Base-by-base conservation (phyloP, 1,140 invertebrate genomes). In the Apis dorsata region DNA sequence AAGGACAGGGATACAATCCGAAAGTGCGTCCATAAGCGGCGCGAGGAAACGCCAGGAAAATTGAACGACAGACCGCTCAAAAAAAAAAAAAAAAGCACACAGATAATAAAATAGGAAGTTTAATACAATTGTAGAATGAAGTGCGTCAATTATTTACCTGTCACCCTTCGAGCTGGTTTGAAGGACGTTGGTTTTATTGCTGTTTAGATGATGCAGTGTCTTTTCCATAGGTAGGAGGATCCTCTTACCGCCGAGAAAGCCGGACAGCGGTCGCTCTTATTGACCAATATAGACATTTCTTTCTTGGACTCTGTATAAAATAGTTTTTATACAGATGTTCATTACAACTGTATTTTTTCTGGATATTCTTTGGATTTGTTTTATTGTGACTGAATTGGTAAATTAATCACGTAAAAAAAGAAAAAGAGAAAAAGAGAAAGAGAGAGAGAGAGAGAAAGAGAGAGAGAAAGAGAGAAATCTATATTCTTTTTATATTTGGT, bases 41-140 rank as follows among this genome's bases (percentile, higher is more conserved):
- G 15, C 59, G n/a, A 21, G 60, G 28, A n/a, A 24, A 62, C 34
- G 19, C 28, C 59, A 51, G 11, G 59, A 84, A 80, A 9, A 77
- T 66, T 60, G 51, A 71, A 83, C 28, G 70, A 81, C 79, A 85
- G 73, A 88, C 65, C 86, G 83, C 83, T 88, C 86, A 88, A 84
- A 80, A 81, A n/a, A n/a, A 74, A 21, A 84, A 71, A 49, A 65
- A 59, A 76, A 83, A 51, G 82, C 51, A 51, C 76, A 84, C 57
- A 80, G 80, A 85, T 88, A 88, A 88, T 85, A 88, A 88, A 88
- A 86, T 83, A 85, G 80, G 72, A 85, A 53, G 21, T 88, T 88
- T 88, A 88, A 88, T 88, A 87, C 80, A 85, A 83, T 81, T 74
- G 71, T 81, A 62, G 34, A 81, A 59, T 62, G 68, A 77, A 53